phyloP scores from a whole-genome alignment of 2,888 invertebrate genomes.

The Branchipolynoe longqiensis region DNA sequence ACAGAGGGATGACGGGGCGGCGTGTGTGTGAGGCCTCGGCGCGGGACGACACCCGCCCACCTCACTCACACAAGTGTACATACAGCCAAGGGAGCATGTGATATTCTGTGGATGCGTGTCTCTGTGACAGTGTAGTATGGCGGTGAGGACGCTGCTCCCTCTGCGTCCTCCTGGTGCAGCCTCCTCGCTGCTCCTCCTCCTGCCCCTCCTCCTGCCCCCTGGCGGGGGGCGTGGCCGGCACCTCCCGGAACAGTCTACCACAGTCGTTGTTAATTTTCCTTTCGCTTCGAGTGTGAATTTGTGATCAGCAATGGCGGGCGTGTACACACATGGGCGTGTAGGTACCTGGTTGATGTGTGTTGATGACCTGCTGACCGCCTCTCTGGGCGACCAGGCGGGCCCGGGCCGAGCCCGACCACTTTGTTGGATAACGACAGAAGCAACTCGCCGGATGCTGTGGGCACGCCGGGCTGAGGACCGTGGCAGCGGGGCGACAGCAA shows the following conservation, averaged over 20 bases:
- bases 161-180: neutral
- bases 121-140: neutral
- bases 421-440: neutral
- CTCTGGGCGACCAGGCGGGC: neutral
- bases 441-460: neutral
- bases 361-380: neutral
- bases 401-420: neutral
- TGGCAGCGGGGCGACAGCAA: neutral
- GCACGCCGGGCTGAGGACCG: neutral
- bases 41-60: neutral
- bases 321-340: neutral
- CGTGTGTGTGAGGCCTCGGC: neutral
- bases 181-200: no score
- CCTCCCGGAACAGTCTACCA: no score
- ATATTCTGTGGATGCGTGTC: neutral
- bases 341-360: neutral
- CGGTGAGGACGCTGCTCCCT: neutral
- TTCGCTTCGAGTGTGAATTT: no score
- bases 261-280: no score
- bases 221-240: neutral
- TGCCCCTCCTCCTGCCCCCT: neutral
- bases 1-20: neutral
- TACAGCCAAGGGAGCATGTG: constrained; percentile 20
- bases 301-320: neutral
- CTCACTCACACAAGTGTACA: neutral